Conservation (phyloP, 2,113 vertebrate genomes). For the Salvelinus alpinus region DNA sequence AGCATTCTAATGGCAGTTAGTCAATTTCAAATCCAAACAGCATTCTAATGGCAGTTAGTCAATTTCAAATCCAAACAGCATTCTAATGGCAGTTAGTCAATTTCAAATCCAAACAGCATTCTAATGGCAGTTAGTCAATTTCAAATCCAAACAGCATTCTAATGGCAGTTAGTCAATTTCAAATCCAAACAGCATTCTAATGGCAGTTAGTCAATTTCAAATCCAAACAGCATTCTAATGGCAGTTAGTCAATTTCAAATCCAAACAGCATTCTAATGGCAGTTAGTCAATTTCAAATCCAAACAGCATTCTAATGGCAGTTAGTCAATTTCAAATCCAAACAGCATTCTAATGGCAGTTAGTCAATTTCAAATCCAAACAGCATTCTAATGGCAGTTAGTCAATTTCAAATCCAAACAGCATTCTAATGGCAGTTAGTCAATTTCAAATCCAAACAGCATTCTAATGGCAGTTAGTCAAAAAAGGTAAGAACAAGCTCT, state of each 20-base stretch:
- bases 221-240: neutral
- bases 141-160: neutral
- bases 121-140: neutral
- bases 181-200: neutral
- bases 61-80: too few species aligned
- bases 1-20: too few species aligned
- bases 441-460: neutral
- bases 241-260: neutral
- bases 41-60: too few species aligned
- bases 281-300: neutral
- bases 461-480: neutral
- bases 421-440: neutral
- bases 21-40: too few species aligned
- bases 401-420: neutral
- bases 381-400: neutral
- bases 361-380: neutral
- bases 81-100: too few species aligned
- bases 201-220: neutral
- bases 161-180: neutral
- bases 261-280: too few species aligned
- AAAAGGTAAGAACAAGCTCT: neutral
- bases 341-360: too few species aligned
- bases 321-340: too few species aligned
- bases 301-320: too few species aligned
- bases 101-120: too few species aligned